These are phyloP conservation scores for Seira ritae DNA, from an alignment of 2,888 invertebrate genomes.

Conservation along the genomic window DNA sequence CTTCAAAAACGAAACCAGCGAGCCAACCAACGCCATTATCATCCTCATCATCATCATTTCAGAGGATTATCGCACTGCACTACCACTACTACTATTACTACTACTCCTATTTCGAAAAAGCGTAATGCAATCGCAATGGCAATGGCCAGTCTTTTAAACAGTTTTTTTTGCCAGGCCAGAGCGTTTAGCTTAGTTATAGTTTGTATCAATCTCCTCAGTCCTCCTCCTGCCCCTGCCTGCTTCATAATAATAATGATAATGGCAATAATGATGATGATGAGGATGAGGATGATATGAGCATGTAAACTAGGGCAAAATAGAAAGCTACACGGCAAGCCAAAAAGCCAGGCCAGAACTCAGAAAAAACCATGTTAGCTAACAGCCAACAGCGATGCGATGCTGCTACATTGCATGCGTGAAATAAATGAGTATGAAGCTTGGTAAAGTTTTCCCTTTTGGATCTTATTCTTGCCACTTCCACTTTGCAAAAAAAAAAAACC, in stretches of 20 bases:
- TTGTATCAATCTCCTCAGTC: conserved; percentile 30
- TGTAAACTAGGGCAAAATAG: conserved; percentile 71
- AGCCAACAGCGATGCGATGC: too few relatives aligned
- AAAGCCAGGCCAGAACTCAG: too few relatives aligned
- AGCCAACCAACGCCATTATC: background rate
- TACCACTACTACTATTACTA: too few relatives aligned
- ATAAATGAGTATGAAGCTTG: conserved; percentile 65
- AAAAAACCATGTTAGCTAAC: conserved; percentile 60
- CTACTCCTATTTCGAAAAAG: background rate
- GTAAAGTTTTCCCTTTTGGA: conserved; percentile 54
- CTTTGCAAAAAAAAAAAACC: background rate
- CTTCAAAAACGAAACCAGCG: background rate
- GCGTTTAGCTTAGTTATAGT: conserved; percentile 29
- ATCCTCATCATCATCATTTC: background rate
- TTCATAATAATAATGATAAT: too few relatives aligned
- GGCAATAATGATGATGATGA: too few relatives aligned
- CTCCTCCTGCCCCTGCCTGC: conserved; percentile 31
- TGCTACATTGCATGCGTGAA: too few relatives aligned
- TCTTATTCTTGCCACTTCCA: conserved; percentile 25
- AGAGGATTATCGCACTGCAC: background rate
- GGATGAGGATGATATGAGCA: conserved; percentile 48
- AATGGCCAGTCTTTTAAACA: conserved; percentile 12
- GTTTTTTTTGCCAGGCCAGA: conserved; percentile 32
- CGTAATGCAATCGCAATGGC: too few relatives aligned
- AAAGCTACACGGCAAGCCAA: conserved; percentile 56